Conservation (phyloP, 1,140 invertebrate species). For the Oryctes rhinoceros region DNA sequence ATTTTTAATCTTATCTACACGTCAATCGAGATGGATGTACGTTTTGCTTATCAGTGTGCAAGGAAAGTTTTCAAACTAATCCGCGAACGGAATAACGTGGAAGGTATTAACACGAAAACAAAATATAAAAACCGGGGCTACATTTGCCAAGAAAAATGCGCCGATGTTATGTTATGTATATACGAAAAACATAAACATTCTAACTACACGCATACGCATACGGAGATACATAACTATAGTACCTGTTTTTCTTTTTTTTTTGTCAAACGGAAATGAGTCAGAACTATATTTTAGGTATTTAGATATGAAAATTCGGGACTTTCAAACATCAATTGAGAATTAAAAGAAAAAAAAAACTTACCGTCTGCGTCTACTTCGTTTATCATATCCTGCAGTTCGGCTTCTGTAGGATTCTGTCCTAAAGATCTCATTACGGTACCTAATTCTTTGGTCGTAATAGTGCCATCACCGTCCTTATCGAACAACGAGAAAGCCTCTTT, state of each 20-base stretch:
- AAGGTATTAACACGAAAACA: no score
- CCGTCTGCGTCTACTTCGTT: slow-evolving; percentile 99
- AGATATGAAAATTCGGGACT: neutral
- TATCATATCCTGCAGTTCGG: slow-evolving; percentile 99
- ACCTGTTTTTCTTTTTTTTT: slow-evolving; percentile 17
- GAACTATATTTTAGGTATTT: slow-evolving; percentile 7
- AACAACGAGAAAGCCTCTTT: slow-evolving; percentile 99
- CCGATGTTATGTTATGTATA: neutral
- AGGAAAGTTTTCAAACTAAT: no score
- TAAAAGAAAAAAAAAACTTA: slow-evolving; percentile 66
- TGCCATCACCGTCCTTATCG: slow-evolving; percentile 99
- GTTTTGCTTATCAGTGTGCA: no score
- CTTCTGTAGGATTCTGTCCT: slow-evolving; percentile 99
- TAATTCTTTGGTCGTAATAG: slow-evolving; percentile 99
- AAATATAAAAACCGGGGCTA: no score
- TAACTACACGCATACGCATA: neutral
- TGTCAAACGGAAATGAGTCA: slow-evolving; percentile 19
- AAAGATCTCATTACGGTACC: slow-evolving; percentile 98
- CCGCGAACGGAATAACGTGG: no score
- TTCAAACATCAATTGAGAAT: neutral
- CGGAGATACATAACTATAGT: neutral
- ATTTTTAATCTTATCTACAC: neutral
- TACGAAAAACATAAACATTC: neutral
- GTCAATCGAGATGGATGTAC: no score
- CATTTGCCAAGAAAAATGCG: slow-evolving; percentile 8